phyloP scores from a whole-genome alignment of 2,113 vertebrate genomes.

The Oncorhynchus tshawytscha region DNA sequence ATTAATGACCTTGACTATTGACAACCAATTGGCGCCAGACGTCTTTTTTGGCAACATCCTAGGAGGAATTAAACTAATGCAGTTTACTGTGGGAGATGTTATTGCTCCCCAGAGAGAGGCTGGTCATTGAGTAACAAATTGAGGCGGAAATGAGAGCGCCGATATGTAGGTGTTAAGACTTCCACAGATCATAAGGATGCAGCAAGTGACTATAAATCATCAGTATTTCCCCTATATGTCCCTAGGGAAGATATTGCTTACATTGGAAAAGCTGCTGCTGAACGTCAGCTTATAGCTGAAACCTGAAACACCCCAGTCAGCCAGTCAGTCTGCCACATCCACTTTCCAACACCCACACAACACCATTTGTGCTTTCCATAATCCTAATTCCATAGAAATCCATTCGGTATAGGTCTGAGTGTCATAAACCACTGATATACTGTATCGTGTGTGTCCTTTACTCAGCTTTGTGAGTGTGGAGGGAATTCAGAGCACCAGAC shows the following conservation, averaged over 20 bases:
- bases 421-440: slow-evolving; percentile 34
- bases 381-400: slow-evolving; percentile 34
- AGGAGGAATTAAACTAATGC: slow-evolving; percentile 49
- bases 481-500: slow-evolving; percentile 16
- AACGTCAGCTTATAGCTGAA: slow-evolving; percentile 49
- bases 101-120: slow-evolving; percentile 53
- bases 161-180: slow-evolving; percentile 37
- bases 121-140: slow-evolving; percentile 12
- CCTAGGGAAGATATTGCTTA: slow-evolving; percentile 44
- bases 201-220: slow-evolving; percentile 24
- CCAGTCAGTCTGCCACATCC: slow-evolving; percentile 35
- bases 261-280: slow-evolving; percentile 25
- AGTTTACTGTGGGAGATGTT: slow-evolving; percentile 27
- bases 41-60: slow-evolving; percentile 74
- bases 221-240: slow-evolving; percentile 42
- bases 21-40: slow-evolving; percentile 83
- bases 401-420: slow-evolving; percentile 20
- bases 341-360: slow-evolving; percentile 43
- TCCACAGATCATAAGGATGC: slow-evolving; percentile 33
- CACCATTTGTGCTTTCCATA: slow-evolving; percentile 44
- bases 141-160: slow-evolving; percentile 34
- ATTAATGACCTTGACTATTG: slow-evolving; percentile 76
- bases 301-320: slow-evolving; percentile 42
- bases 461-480: slow-evolving; percentile 27
- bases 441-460: neutral